Evolutionary conservation across 2,797 vertebrate genomes (phyloP).

Genomic region (Manis pentadactyla): DNA sequence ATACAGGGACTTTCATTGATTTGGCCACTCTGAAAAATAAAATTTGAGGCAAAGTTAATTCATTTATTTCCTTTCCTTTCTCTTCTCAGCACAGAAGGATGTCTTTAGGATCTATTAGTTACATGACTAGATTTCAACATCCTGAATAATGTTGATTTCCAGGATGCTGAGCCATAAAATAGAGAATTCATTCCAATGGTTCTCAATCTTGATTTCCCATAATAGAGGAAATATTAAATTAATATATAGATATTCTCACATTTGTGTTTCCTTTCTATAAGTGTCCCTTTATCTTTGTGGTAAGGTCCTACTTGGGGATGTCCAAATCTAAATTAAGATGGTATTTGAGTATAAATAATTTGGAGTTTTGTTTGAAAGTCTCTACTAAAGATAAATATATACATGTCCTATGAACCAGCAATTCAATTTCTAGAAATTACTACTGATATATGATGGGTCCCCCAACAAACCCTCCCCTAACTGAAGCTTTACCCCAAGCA

Average conservation of each 20-base stretch:
- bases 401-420: neutral
- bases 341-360: neutral
- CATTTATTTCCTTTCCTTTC: neutral
- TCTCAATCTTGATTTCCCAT: neutral
- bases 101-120: neutral
- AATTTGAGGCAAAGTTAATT: constrained; percentile 57
- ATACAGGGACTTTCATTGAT: constrained; percentile 96
- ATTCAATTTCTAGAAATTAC: constrained; percentile 20
- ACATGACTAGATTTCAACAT: neutral
- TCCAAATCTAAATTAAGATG: constrained; percentile 46
- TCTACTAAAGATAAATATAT: neutral
- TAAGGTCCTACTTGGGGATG: neutral
- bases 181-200: neutral
- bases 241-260: neutral
- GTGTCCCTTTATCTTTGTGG: neutral
- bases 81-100: neutral
- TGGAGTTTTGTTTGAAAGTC: neutral
- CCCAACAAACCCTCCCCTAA: no score
- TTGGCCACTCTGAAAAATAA: constrained; percentile 94
- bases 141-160: neutral
- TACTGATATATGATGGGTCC: neutral
- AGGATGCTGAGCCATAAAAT: neutral
- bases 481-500: neutral
- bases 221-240: neutral
- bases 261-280: neutral